Base-by-base conservation (phyloP, 2,113 vertebrate genomes). In the Carassius carassius region DNA sequence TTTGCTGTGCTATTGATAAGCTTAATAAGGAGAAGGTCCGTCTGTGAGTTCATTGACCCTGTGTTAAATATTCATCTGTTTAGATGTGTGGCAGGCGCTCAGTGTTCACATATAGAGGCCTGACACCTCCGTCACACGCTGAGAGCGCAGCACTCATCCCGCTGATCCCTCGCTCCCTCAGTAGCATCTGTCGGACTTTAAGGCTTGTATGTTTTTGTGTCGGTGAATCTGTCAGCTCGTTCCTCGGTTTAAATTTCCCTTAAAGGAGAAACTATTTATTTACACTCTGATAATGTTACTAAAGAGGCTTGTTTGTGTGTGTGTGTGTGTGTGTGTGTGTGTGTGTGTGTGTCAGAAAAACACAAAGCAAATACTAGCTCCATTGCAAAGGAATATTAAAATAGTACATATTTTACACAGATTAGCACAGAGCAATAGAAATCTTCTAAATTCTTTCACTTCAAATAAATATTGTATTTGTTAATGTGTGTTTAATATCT, bases 21-120 rank as follows among this genome's bases (percentile, higher is more conserved):
- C 19, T n/a, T 93, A 94, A 94, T 94, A 94, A 94, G 95, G 94
- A 95, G 94, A 93, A 90, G 94, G 89, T 90, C 92, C 91, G 93
- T 95, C 94, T 94, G 94, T 93, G 94, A 94, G 94, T 94, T 95
- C 93, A 93, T 90, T 94, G 94, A 95, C 93, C 94, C 93, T 81
- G 80, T 91, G 89, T 95, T 94, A 94, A 95, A 95, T 95, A 95
- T 95, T 95, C 94, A 95, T 95, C 93, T 95, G 93, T 95, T 94
- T 94, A 92, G 94, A 94, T 92, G 91, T 93, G 91, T 91, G 92
- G 92, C 92, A 91, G 93, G 91, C 91, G 92, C 92, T 92, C 92
- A 92, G 93, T 92, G 92, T 87, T 91, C 94, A 92, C 94, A 95
- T 94, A 94, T 94, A 92, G 92, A 93, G 89, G 87, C 87, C 90